These are phyloP conservation scores for Lasioglossum pauxillum DNA, from an alignment of 2,888 invertebrate genomes.

Conservation along the genomic window DNA sequence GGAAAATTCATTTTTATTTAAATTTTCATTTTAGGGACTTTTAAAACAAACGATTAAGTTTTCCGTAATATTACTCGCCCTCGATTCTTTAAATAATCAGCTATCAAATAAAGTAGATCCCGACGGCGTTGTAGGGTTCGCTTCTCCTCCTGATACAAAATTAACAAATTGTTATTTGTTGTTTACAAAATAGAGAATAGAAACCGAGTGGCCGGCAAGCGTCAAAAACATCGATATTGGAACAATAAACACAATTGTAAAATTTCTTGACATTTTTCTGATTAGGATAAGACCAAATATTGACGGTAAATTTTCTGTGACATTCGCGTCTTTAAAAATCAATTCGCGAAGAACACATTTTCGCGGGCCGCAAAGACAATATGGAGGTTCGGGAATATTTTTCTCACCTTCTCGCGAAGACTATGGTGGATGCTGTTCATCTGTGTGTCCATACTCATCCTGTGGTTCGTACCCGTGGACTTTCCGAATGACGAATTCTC, in stretches of 20 bases:
- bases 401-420: constrained; percentile 70
- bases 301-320: not conserved
- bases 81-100: constrained; percentile 89
- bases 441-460: constrained; percentile 60
- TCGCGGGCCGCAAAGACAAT: not conserved
- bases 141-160: constrained; percentile 77
- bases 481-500: not conserved
- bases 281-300: not conserved
- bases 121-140: constrained; percentile 77
- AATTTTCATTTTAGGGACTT: not conserved
- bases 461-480: not conserved
- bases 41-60: not conserved
- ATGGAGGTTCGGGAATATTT: not conserved
- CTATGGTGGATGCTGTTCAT: constrained; percentile 50
- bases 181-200: not conserved
- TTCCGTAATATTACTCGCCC: constrained; percentile 82
- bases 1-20: not conserved
- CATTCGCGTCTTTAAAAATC: not conserved
- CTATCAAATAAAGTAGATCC: constrained; percentile 87
- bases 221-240: too few relatives aligned
- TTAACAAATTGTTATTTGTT: constrained; percentile 53
- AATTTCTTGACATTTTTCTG: not conserved
- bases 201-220: too few relatives aligned
- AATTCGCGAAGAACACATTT: not conserved
- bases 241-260: too few relatives aligned